These are phyloP conservation scores for Sarotherodon lohbergeri DNA, from an alignment of 2,113 vertebrate species.

Conservation along the genomic window DNA sequence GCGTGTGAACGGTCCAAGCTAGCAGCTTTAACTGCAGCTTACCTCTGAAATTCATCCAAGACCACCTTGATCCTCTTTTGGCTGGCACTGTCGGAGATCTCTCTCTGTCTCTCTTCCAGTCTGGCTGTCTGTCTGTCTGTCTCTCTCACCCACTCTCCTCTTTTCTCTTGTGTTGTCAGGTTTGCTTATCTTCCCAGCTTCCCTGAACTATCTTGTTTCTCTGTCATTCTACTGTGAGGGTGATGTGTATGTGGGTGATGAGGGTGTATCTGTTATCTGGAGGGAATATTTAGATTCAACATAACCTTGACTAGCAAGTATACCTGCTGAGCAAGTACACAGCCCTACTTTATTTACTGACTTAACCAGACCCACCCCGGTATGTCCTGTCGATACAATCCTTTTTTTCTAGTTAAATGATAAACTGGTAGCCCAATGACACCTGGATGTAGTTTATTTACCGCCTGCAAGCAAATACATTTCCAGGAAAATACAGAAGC, in stretches of 20 bases:
- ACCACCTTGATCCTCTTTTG: constrained; percentile 57
- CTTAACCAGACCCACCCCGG: background rate
- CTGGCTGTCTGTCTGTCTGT: background rate
- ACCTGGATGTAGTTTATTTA: rapidly evolving
- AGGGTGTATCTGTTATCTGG: constrained; percentile 35
- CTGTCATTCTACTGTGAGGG: constrained; percentile 29
- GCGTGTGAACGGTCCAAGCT: constrained; percentile 58
- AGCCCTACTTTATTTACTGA: background rate
- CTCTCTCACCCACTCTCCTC: background rate
- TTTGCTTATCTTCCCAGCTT: constrained; percentile 33
- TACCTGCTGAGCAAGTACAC: background rate
- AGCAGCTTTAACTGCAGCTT: constrained; percentile 52
- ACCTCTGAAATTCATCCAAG: constrained; percentile 64
- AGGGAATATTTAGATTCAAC: constrained; percentile 39
- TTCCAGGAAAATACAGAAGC: background rate
- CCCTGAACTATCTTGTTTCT: constrained; percentile 44
- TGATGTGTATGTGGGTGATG: constrained; percentile 23
- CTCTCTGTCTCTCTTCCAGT: background rate
- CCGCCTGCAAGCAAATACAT: background rate
- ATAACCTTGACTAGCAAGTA: constrained; percentile 15
- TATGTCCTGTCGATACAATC: background rate
- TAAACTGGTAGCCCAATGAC: rapidly evolving
- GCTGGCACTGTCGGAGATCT: constrained; percentile 38
- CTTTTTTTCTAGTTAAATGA: background rate
- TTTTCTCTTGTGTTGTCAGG: constrained; percentile 24